Evolutionary conservation across 2,113 vertebrate species (phyloP).

Genomic region (Crotophaga sulcirostris): DNA sequence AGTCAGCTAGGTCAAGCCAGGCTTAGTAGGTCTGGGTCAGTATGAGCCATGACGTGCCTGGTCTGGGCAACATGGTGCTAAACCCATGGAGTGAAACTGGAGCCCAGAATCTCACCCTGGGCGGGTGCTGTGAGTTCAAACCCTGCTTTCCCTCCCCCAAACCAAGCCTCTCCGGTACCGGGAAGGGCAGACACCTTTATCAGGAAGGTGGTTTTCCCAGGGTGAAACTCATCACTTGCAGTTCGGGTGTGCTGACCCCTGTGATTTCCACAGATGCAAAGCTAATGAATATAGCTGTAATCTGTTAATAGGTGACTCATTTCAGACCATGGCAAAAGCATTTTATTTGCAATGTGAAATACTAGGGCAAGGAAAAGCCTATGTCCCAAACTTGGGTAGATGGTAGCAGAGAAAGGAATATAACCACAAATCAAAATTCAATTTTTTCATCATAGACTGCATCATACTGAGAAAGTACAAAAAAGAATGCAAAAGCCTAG

Average conservation of each 20-base stretch:
- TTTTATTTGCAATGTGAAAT: conserved; percentile 19
- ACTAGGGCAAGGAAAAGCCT: background rate
- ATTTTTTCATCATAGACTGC: background rate
- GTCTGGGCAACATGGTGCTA: background rate
- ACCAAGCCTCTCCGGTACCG: background rate
- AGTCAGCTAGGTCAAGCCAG: conserved; percentile 25
- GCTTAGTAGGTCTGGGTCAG: conserved; percentile 39
- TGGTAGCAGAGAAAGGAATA: background rate
- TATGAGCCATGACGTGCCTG: background rate
- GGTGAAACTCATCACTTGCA: conserved; percentile 44
- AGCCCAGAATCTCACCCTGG: background rate
- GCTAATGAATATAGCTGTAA: conserved; percentile 60
- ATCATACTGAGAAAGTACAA: background rate
- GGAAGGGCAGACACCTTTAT: background rate
- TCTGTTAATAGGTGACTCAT: conserved; percentile 69
- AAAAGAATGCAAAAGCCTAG: background rate
- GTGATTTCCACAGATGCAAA: conserved; percentile 65
- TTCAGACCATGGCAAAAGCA: conserved; percentile 13
- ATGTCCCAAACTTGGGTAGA: background rate
- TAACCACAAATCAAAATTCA: background rate
- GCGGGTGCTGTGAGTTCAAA: background rate
- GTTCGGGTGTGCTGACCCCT: conserved; percentile 43
- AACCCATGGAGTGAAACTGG: background rate
- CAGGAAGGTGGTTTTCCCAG: conserved; percentile 45
- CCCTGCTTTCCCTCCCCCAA: background rate